phyloP scores from a whole-genome alignment of 2,888 invertebrate genomes.

The Emmelina monodactyla region DNA sequence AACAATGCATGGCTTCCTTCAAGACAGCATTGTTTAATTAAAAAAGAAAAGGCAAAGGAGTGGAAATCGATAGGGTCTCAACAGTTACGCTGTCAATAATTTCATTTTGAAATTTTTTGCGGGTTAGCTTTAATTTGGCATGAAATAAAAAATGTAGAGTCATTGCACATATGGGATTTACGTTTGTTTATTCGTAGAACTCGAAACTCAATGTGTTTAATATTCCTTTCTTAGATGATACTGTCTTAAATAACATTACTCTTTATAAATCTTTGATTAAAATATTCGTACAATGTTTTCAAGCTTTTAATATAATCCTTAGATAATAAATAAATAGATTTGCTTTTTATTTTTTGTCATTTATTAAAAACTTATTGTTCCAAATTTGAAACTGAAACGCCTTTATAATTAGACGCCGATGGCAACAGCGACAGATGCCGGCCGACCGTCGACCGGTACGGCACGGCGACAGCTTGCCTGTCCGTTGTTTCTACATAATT shows the following conservation, averaged over 20 bases:
- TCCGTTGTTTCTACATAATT: constrained; percentile 45
- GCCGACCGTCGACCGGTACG: constrained; percentile 34
- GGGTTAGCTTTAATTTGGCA: background rate
- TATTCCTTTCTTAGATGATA: background rate
- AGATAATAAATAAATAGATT: too few species aligned
- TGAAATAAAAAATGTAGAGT: constrained; percentile 27
- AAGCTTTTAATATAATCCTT: background rate
- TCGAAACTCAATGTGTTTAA: background rate
- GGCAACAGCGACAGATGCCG: constrained; percentile 36
- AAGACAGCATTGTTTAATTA: constrained; percentile 43
- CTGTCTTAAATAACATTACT: too few species aligned
- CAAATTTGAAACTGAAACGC: background rate
- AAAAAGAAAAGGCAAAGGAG: constrained; percentile 37
- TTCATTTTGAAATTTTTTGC: constrained; percentile 12
- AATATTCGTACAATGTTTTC: background rate
- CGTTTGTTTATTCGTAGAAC: too few species aligned
- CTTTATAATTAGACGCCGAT: constrained; percentile 4
- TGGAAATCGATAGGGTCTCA: constrained; percentile 27
- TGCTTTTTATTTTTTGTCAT: too few species aligned
- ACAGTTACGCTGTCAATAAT: background rate
- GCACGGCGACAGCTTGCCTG: constrained; percentile 45
- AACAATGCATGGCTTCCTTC: constrained; percentile 38
- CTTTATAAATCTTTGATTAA: too few species aligned
- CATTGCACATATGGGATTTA: constrained; percentile 31
- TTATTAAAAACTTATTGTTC: background rate